Evolutionary conservation across 2,113 vertebrate species (phyloP), one percentile per base, ranked within the genome.

Genomic region (Actenoides hombroni): DNA sequence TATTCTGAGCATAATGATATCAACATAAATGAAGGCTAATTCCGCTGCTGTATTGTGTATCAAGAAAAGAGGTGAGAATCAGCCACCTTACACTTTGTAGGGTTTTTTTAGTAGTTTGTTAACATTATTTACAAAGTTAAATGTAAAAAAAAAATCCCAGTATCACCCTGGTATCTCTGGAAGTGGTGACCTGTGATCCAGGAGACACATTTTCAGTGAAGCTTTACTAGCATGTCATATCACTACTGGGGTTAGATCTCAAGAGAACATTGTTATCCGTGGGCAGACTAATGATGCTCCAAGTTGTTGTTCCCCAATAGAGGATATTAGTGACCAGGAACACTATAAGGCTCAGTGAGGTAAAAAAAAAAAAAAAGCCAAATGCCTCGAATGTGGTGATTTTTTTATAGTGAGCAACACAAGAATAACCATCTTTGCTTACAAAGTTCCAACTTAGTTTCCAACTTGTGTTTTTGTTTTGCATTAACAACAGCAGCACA

Each of bases 251-350:
- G 11, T 6, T 13, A 24, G 16, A 25, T 31, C 75, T 76, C 39
- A 37, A 46, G 51, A 63, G 64, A 78, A 20, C 4, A 0, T 71
- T 0, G 0, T 70, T 70, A 31, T 2, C 3, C 59, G 29, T 4
- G 31, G 20, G 4, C 56, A 79, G 31, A 10, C 25, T 8, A 4
- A 9, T 8, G 70, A 37, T 29, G 10, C 19, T n/a, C 29, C 33
- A 7, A 19, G 6, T 5, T 26, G 15, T 4, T 28, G 4, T 31
- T 17, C 65, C 63, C 33, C 3, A 2, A 3, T 4, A 35, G 60
- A 48, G 33, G 37, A 39, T 23, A 2, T 10, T 21, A 37, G 28
- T 42, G 56, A 39, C 48, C 49, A 76, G 57, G 26, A 17, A 2
- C 40, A 23, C 68, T 26, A 60, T 56, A 67, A 37, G 40, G 33